Evolutionary conservation across 1,140 invertebrate genomes (phyloP).

Genomic region (Batillaria attramentaria): DNA sequence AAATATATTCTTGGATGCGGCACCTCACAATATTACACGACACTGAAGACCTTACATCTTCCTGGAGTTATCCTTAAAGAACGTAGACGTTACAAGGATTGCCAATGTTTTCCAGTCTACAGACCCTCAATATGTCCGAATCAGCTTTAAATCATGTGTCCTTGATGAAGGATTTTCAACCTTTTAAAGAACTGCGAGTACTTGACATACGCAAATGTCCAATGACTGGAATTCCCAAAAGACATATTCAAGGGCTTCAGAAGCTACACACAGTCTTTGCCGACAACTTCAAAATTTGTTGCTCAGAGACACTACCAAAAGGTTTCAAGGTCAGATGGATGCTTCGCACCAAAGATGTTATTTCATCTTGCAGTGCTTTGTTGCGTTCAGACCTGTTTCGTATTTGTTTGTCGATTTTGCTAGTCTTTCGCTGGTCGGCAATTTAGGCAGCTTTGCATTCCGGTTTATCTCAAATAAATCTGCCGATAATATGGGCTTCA

Average conservation of each 20-base stretch:
- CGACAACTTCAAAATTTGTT: conserved; percentile 51
- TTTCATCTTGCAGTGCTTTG: conserved; percentile 52
- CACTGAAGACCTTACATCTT: not conserved
- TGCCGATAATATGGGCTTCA: conserved; percentile 37
- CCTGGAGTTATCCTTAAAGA: not conserved
- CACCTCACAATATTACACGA: not conserved
- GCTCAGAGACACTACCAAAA: conserved; percentile 32
- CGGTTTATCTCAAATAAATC: conserved; percentile 26
- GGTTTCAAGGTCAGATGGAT: conserved; percentile 37
- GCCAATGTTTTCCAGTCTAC: not conserved
- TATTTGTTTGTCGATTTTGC: conserved; percentile 56
- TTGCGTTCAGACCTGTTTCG: conserved; percentile 43
- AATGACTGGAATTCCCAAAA: conserved; percentile 33
- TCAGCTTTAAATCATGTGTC: conserved; percentile 29
- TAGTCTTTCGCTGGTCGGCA: conserved; percentile 45
- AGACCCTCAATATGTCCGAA: conserved; percentile 35
- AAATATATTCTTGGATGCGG: not conserved
- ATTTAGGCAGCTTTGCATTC: conserved; percentile 44
- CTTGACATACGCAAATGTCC: conserved; percentile 41
- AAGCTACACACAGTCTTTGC: conserved; percentile 36
- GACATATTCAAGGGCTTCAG: conserved; percentile 42
- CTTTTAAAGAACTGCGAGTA: conserved; percentile 19
- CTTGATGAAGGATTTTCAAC: conserved; percentile 28
- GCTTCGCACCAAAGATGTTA: conserved; percentile 44
- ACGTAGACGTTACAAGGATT: not conserved